These are phyloP conservation scores for Synchiropus splendidus DNA, from an alignment of 2,113 vertebrate species.

Conservation along the genomic window DNA sequence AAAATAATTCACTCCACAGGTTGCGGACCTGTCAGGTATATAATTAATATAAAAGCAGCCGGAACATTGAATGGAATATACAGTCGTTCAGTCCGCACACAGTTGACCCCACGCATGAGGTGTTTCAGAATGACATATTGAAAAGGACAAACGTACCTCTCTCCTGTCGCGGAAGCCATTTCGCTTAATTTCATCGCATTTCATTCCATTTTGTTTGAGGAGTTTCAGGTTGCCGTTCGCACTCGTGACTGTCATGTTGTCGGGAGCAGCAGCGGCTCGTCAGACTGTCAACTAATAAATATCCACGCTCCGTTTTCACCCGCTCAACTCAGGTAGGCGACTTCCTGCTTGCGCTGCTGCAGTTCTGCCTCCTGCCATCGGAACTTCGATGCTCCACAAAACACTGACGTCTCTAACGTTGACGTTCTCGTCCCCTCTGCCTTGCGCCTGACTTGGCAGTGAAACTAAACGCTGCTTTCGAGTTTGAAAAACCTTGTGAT, in stretches of 20 bases:
- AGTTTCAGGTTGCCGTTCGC: slow-evolving; percentile 16
- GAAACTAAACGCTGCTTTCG: too few species aligned
- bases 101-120: too few species aligned
- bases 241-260: slow-evolving; percentile 40
- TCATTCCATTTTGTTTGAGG: slow-evolving; percentile 23
- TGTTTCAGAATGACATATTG: too few species aligned
- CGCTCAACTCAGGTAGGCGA: slow-evolving; percentile 29
- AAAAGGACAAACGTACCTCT: slow-evolving; percentile 37
- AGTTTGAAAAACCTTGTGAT: too few species aligned
- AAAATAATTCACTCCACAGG: too few species aligned
- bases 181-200: slow-evolving; percentile 12
- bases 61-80: too few species aligned
- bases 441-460: too few species aligned
- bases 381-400: background rate
- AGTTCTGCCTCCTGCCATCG: slow-evolving; percentile 22
- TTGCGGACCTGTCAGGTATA: too few species aligned
- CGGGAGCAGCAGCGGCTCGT: background rate
- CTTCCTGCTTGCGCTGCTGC: slow-evolving; percentile 47
- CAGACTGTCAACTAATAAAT: slow-evolving; percentile 12
- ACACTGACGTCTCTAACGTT: too few species aligned
- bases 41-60: too few species aligned
- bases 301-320: slow-evolving; percentile 12
- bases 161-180: slow-evolving; percentile 24
- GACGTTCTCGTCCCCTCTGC: too few species aligned
- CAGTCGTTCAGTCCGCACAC: too few species aligned